Evolutionary conservation across 2,888 invertebrate genomes (phyloP).

Genomic region (Linnaemya tessellans): DNA sequence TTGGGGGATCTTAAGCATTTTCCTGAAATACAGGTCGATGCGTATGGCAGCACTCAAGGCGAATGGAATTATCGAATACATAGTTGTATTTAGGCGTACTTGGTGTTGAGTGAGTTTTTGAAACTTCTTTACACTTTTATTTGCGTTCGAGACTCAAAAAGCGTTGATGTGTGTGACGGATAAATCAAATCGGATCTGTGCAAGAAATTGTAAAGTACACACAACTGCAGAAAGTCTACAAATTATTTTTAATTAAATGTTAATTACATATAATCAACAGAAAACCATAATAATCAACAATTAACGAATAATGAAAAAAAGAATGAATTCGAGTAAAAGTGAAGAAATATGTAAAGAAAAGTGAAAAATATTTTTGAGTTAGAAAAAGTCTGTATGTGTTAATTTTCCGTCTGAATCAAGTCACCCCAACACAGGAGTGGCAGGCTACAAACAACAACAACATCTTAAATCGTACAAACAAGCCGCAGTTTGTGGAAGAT

Average conservation of each 20-base stretch:
- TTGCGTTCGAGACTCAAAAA: conserved; percentile 47
- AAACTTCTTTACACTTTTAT: conserved; percentile 32
- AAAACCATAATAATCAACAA: conserved; percentile 3
- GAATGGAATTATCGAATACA: neutral
- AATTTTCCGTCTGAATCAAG: conserved; percentile 31
- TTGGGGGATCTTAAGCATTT: too few relatives aligned
- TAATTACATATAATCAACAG: conserved; percentile 4
- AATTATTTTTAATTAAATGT: conserved; percentile 4
- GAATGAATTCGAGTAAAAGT: conserved; percentile 44
- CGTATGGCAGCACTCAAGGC: neutral
- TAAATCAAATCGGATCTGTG: conserved; percentile 7
- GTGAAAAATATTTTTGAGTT: conserved; percentile 16
- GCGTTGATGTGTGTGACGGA: conserved; percentile 37
- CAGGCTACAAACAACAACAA: conserved; percentile 40
- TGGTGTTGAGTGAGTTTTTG: conserved; percentile 2
- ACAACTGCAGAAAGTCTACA: conserved; percentile 37
- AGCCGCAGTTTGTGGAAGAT: conserved; percentile 45
- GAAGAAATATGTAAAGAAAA: conserved; percentile 47
- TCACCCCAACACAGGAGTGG: conserved; percentile 56
- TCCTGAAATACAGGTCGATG: too few relatives aligned
- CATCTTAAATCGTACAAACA: neutral
- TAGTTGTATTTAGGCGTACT: conserved; percentile 15
- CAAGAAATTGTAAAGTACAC: conserved; percentile 41
- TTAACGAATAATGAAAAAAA: neutral
- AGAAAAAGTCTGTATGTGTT: conserved; percentile 66